phyloP scores from a whole-genome alignment of 2,797 vertebrate species.

The Eurystomus glaucurus region DNA sequence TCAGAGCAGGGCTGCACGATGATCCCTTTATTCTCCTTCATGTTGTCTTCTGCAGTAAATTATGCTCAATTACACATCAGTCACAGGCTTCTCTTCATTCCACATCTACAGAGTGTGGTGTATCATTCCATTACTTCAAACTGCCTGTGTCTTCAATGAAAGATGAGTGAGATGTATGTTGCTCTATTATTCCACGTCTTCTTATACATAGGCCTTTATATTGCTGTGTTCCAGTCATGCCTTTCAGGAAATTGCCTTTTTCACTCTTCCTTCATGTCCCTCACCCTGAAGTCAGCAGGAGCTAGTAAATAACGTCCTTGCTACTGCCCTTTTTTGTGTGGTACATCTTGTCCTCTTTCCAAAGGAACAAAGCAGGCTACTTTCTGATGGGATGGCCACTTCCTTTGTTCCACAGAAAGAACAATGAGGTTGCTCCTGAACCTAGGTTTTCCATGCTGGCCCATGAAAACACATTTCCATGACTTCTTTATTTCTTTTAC shows the following conservation, averaged over 20 bases:
- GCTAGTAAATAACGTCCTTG: background rate
- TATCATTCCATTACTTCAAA: background rate
- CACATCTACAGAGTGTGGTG: background rate
- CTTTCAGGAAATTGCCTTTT: background rate
- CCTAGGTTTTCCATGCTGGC: conserved; percentile 41
- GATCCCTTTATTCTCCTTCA: background rate
- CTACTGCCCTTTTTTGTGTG: background rate
- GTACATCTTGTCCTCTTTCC: background rate
- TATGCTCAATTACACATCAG: background rate
- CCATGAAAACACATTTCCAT: conserved; percentile 36
- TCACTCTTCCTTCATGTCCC: background rate
- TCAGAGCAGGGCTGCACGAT: background rate
- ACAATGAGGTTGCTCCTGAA: conserved; percentile 52
- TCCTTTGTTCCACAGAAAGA: conserved; percentile 50
- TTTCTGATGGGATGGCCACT: conserved; percentile 3
- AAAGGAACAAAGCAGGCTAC: conserved; percentile 25
- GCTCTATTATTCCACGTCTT: background rate
- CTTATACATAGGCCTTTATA: background rate
- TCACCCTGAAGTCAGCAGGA: background rate
- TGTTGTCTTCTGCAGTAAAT: background rate
- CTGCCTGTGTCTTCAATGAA: background rate
- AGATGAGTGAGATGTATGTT: background rate
- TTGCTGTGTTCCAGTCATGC: background rate
- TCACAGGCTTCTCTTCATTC: background rate
- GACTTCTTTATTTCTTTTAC: conserved; percentile 66